Evolutionary conservation across 2,888 invertebrate genomes (phyloP), one percentile per base, ranked within the genome.

Genomic region (Oscheius sp.): DNA sequence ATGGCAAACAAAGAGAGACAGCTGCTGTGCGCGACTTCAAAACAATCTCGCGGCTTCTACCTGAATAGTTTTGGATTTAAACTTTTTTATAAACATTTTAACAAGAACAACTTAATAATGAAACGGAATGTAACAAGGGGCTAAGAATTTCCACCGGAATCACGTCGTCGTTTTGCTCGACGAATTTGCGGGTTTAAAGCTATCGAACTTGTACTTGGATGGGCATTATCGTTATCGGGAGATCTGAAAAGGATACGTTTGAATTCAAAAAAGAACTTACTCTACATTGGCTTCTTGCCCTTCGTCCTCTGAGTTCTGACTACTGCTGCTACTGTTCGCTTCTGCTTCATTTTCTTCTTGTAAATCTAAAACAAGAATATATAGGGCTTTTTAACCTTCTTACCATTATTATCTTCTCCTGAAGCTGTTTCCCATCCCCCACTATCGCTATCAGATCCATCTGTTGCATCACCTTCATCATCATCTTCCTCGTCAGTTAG

Each of bases 391-490:
- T n/a, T n/a, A n/a, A n/a, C n/a, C n/a, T n/a, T n/a, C n/a, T n/a
- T 45, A 66, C 55, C 66, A 39, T 61, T 23, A 15, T 48, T 33
- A 12, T 48, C 58, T 20, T 68, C 52, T 20, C 42, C 33, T 4
- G 68, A 68, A 37, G 68, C 68, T 15, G 68, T 68, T 33, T 68
- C 68, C 68, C 68, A 68, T 3, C 68, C 61, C 5, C 33, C 46
- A 15, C 53, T 53, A 39, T 63, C 63, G 29, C 10, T 12, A 25
- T 33, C 27, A 15, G 12, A n/a, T 4, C 27, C 48, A 6, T 34
- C 45, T 1, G n/a, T 1, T 42, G 4, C 42, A 42, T 42, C n/a
- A 42, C n/a, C n/a, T 17, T 55, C 53, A 27, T 64, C 64, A n/a
- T 31, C 34, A 23, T 64, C 64, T n/a, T 48, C 48, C 34, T 64